These are phyloP conservation scores for Poeciliopsis turneri DNA, from an alignment of 2,797 vertebrate species.

Conservation along the genomic window DNA sequence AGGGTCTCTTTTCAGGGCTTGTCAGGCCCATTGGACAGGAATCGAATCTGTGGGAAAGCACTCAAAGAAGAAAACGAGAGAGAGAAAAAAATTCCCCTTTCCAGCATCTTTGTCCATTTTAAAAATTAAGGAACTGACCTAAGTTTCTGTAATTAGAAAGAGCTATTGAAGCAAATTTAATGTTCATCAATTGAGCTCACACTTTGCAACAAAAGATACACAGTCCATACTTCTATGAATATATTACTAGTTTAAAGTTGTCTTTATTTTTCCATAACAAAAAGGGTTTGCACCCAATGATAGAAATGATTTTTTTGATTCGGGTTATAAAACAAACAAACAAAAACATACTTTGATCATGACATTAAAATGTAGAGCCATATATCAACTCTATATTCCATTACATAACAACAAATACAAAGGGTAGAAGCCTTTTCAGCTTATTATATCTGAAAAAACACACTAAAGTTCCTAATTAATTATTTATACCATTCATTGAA, in stretches of 20 bases:
- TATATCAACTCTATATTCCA: background rate
- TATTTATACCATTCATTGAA: background rate
- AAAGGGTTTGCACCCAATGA: background rate
- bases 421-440: background rate
- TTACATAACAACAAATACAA: background rate
- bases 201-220: background rate
- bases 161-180: background rate
- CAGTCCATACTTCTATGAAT: too few relatives aligned
- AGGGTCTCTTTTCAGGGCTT: slow-evolving; percentile 66
- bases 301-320: background rate
- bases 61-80: slow-evolving; percentile 30
- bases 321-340: background rate
- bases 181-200: background rate
- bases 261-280: background rate
- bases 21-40: slow-evolving; percentile 65
- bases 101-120: slow-evolving; percentile 21
- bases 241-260: background rate
- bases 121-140: slow-evolving; percentile 2
- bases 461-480: background rate
- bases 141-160: background rate
- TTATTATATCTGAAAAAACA: background rate
- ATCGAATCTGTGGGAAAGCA: slow-evolving; percentile 55
- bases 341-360: background rate
- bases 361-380: background rate
- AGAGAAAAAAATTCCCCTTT: slow-evolving; percentile 34